phyloP scores from a whole-genome alignment of 1,140 invertebrate genomes.

The Macrobrachium rosenbergii region DNA sequence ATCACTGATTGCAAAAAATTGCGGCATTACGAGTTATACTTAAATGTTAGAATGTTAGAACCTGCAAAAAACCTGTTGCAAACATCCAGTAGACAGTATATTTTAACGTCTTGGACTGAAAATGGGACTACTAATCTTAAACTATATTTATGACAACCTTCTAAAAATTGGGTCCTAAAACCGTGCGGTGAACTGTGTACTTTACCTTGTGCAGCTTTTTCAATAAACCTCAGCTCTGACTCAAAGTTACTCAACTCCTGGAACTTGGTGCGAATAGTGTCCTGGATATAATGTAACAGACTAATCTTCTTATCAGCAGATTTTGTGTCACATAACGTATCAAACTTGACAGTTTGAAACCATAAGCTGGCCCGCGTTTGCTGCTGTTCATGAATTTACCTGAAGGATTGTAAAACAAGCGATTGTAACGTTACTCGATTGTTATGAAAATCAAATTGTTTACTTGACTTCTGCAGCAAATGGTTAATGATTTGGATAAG shows the following conservation, averaged over 20 bases:
- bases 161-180: too few species aligned
- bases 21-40: too few species aligned
- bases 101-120: neutral
- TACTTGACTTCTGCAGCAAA: too few species aligned
- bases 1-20: too few species aligned
- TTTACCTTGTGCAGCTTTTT: conserved; percentile 92
- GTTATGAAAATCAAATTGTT: too few species aligned
- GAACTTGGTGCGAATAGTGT: conserved; percentile 89
- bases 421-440: too few species aligned
- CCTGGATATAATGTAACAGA: conserved; percentile 93
- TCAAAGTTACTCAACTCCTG: conserved; percentile 92
- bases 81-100: neutral
- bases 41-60: too few species aligned
- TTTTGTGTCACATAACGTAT: conserved; percentile 94
- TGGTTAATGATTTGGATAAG: too few species aligned
- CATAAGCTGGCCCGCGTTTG: conserved; percentile 96
- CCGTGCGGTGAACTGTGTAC: neutral
- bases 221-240: conserved; percentile 90
- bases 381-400: conserved; percentile 96
- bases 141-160: neutral
- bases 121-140: neutral
- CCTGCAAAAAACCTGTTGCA: neutral
- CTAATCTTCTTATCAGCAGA: conserved; percentile 93
- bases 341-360: conserved; percentile 98
- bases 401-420: neutral